phyloP scores from a whole-genome alignment of 2,113 vertebrate species.

The Neolamprologus variostigma region DNA sequence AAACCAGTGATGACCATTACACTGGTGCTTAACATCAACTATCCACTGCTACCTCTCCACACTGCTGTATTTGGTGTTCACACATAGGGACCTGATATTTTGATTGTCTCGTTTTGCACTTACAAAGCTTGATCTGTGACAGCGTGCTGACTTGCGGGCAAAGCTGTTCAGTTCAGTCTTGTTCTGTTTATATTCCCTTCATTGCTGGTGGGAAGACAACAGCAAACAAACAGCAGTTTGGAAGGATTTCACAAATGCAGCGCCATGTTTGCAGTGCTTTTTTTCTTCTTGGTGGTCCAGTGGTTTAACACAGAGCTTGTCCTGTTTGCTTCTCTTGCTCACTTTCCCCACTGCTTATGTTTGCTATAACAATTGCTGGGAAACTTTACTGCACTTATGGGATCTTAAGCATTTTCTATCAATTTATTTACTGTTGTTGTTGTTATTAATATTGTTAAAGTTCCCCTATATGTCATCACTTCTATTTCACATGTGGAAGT shows the following conservation, averaged over 20 bases:
- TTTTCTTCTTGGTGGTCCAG: neutral
- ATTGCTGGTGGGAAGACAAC: neutral
- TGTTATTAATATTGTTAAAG: neutral
- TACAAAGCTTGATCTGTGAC: neutral
- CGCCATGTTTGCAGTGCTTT: neutral
- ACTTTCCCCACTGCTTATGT: neutral
- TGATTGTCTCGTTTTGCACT: neutral
- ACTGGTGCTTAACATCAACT: neutral
- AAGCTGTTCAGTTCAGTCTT: neutral
- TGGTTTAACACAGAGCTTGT: neutral
- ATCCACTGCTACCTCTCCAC: too few relatives aligned
- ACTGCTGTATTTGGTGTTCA: neutral
- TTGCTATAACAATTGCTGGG: neutral
- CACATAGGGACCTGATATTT: neutral
- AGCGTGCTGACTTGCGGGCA: fast-evolving
- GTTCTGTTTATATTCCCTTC: neutral
- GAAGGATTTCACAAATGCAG: neutral
- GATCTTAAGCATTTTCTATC: neutral
- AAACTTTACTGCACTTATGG: neutral
- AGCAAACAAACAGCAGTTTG: neutral
- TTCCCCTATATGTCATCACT: neutral
- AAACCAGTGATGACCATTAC: neutral
- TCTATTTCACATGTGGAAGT: neutral
- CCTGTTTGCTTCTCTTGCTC: neutral
- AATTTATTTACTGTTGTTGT: neutral